Base-by-base conservation (phyloP, 2,888 invertebrate genomes). In the Pristionchus japonicus region DNA sequence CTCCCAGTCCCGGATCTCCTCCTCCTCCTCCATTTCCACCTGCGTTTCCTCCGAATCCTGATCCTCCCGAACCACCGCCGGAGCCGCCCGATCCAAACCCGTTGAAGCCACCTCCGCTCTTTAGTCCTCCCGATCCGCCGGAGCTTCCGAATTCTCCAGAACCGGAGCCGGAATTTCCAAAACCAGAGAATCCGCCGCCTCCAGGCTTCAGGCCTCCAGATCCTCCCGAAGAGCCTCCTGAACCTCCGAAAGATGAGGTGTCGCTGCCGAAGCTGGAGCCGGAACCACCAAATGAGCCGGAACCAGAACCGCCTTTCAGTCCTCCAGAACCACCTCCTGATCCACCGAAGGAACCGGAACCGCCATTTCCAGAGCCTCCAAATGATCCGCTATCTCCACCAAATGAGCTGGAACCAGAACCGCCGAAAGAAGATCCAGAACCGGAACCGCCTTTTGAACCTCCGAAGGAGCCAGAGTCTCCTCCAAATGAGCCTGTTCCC, bases 131-230 rank as follows among this genome's bases (percentile, higher is more conserved):
- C 23, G 40, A 37, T 6, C 74, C 74, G 27, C 34, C 34, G 34
- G 37, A 37, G 37, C n/a, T n/a, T n/a, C n/a, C n/a, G n/a, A n/a
- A n/a, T 20, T 37, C 27, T 37, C 74, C 74, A 27, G 67, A 70
- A 11, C 82, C 82, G 15, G 82, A 82, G 17, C 82, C 82, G 52
- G 82, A 82, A 52, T 82, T 82, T 31, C 82, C 82, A 34, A 82
- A 82, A 31, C 52, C 52, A 17, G 82, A 52, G 52, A 43, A 77
- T 43, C 77, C 77, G n/a, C 77, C 74, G 40, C 20, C 27, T 49
- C n/a, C 43, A n/a, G 80, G n/a, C 34, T 82, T 52, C n/a, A n/a
- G 17, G 52, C 31, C 31, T 27, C 52, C 52, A 23, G 74, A 40
- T 0, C 43, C 74, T 2, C 74, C 74, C 17, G 31, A 80, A n/a